These are phyloP conservation scores for Penaeus vannamei DNA, from an alignment of 1,140 invertebrate genomes.

Conservation along the genomic window DNA sequence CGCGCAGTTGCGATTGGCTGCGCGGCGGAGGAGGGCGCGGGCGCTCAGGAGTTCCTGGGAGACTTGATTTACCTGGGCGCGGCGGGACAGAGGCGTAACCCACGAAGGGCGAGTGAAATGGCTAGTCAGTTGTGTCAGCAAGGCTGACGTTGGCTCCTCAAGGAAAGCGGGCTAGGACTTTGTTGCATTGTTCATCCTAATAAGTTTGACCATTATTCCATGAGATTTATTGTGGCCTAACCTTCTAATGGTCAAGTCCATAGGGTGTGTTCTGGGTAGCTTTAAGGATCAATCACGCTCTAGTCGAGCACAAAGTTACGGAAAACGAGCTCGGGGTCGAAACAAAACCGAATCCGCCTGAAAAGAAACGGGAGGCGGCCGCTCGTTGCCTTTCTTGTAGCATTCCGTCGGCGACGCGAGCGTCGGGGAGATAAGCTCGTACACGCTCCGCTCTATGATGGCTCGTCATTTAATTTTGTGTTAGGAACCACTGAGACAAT, in stretches of 20 bases:
- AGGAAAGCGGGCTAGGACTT: constrained; percentile 50
- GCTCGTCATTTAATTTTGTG: constrained; percentile 58
- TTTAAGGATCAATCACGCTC: constrained; percentile 44
- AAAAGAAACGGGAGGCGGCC: background rate
- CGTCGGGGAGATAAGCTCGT: constrained; percentile 36
- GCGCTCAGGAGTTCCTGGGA: constrained; percentile 41
- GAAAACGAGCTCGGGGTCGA: background rate
- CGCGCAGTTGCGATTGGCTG: constrained; percentile 56
- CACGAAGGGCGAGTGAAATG: background rate
- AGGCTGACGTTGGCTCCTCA: background rate
- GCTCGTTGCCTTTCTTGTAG: constrained; percentile 53
- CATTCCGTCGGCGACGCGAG: constrained; percentile 48
- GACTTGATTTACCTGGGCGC: constrained; percentile 50
- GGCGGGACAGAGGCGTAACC: constrained; percentile 35
- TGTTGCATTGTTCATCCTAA: constrained; percentile 63
- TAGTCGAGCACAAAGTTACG: background rate
- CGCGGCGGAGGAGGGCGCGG: constrained; percentile 30
- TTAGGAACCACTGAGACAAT: constrained; percentile 61
- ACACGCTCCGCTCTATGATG: constrained; percentile 53
- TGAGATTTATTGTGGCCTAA: constrained; percentile 62
- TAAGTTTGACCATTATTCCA: constrained; percentile 66
- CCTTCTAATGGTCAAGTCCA: constrained; percentile 54
- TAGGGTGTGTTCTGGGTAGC: constrained; percentile 32
- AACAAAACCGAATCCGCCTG: background rate
- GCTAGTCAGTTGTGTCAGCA: constrained; percentile 3